A percentile compares a stretch with the other conserved stretches of the same genome.
Conservation (phyloP, 2,113 vertebrate species). For the Rhynchopsitta pachyrhyncha region DNA sequence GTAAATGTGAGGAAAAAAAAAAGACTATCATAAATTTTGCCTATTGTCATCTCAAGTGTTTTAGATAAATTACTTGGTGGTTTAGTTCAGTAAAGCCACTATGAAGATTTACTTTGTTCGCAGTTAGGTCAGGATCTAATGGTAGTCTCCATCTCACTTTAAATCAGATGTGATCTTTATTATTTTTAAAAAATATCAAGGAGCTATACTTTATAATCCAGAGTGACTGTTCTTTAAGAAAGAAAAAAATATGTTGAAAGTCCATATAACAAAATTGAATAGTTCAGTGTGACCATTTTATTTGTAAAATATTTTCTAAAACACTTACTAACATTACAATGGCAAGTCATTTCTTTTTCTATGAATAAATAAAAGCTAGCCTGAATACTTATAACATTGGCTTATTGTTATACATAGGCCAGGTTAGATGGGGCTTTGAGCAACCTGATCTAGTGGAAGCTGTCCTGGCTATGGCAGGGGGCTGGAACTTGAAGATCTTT, state of each 20-base stretch:
- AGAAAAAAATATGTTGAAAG: background rate
- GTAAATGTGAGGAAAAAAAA: background rate
- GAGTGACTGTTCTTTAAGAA: background rate
- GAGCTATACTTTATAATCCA: background rate
- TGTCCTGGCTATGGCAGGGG: background rate
- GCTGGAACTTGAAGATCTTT: background rate
- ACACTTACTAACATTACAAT: background rate
- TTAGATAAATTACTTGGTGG: background rate
- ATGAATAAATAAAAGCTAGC: background rate
- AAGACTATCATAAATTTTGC: background rate
- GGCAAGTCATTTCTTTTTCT: background rate
- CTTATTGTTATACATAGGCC: background rate
- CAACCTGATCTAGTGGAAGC: background rate
- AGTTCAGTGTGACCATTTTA: background rate
- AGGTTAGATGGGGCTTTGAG: background rate
- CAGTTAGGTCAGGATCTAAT: background rate
- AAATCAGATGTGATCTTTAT: background rate
- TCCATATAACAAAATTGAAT: background rate
- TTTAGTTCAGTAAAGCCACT: background rate
- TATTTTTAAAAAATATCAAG: background rate
- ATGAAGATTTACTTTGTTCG: background rate
- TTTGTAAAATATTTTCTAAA: background rate
- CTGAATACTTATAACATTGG: background rate
- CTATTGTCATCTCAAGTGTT: rapidly evolving
- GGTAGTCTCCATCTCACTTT: rapidly evolving